Evolutionary conservation across 2,797 vertebrate genomes (phyloP).

Genomic region (Taeniopygia guttata): DNA sequence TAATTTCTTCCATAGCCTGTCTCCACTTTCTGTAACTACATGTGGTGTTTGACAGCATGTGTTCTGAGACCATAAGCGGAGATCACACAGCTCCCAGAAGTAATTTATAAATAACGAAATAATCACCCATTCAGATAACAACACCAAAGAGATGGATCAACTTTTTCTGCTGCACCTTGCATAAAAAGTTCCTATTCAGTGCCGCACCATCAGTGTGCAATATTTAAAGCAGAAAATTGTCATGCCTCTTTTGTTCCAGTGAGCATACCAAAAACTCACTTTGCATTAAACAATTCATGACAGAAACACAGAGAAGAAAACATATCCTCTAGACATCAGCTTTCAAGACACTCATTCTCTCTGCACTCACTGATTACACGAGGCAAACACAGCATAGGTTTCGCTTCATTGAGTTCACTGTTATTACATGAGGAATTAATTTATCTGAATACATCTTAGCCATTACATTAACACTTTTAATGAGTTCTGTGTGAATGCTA

Average conservation of each 20-base stretch:
- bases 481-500: not conserved
- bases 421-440: not conserved
- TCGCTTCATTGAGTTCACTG: not conserved
- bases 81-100: conserved; percentile 2
- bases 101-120: conserved; percentile 44
- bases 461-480: not conserved
- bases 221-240: conserved; percentile 1
- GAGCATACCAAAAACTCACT: not conserved
- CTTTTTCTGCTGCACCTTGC: conserved; percentile 10
- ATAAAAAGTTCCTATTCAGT: not conserved
- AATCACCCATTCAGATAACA: not conserved
- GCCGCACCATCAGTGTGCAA: not conserved
- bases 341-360: not conserved
- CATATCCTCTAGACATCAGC: not conserved
- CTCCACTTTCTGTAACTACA: conserved; percentile 30
- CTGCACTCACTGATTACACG: not conserved
- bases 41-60: conserved; percentile 1
- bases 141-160: not conserved
- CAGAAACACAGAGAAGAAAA: not conserved
- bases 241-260: not conserved
- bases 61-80: not conserved
- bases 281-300: not conserved
- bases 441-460: not conserved
- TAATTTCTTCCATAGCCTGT: not conserved
- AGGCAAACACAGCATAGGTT: not conserved